Evolutionary conservation across 1,140 invertebrate genomes (phyloP).

Genomic region (Lutraria rhynchaena): DNA sequence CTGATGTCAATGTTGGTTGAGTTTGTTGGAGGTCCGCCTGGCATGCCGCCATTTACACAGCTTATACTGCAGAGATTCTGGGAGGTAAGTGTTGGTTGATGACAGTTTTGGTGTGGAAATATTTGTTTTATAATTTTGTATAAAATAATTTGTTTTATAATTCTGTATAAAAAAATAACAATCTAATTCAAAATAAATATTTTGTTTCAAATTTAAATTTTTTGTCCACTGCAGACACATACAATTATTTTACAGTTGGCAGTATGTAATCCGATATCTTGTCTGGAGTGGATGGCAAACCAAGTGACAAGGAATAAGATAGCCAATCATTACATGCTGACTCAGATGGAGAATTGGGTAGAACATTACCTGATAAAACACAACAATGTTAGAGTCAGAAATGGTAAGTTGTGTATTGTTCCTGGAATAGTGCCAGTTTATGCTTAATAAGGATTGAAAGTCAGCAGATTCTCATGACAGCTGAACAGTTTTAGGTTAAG

Average conservation of each 20-base stretch:
- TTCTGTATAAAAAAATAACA: too few species aligned
- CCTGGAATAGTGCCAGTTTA: too few species aligned
- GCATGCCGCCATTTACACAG: constrained; percentile 94
- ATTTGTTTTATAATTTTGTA: too few species aligned
- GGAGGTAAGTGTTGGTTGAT: constrained; percentile 85
- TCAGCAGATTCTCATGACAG: too few species aligned
- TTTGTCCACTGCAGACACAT: neutral
- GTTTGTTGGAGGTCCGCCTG: constrained; percentile 86
- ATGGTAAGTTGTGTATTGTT: constrained; percentile 84
- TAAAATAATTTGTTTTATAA: too few species aligned
- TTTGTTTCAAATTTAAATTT: too few species aligned
- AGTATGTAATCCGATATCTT: constrained; percentile 93
- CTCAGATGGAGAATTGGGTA: constrained; percentile 93
- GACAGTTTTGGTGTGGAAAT: too few species aligned
- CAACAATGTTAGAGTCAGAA: constrained; percentile 92
- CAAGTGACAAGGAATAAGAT: constrained; percentile 92
- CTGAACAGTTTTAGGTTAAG: too few species aligned
- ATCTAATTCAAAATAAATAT: too few species aligned
- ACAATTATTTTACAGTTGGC: constrained; percentile 84
- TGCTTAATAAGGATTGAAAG: too few species aligned
- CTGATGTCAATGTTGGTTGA: constrained; percentile 86
- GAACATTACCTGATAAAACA: constrained; percentile 94
- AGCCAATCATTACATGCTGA: constrained; percentile 93
- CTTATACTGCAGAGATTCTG: constrained; percentile 93
- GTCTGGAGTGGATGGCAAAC: constrained; percentile 94